Conservation (phyloP, 2,888 invertebrate genomes). For the Saturnia pavonia region DNA sequence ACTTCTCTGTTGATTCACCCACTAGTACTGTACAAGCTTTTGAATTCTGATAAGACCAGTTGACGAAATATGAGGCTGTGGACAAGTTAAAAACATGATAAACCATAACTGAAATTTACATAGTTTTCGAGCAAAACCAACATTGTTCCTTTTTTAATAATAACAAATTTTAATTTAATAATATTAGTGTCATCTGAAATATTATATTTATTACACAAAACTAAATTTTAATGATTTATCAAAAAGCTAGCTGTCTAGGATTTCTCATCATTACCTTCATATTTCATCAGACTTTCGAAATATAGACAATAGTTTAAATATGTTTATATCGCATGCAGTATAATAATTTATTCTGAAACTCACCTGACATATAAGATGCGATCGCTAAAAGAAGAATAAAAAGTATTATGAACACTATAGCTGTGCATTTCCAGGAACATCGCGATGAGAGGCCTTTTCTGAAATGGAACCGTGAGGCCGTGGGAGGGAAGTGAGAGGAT, state of each 20-base stretch:
- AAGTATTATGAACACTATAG: slow-evolving; percentile 92
- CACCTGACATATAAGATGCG: slow-evolving; percentile 94
- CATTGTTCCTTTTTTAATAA: too few species aligned
- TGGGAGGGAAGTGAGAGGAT: slow-evolving; percentile 87
- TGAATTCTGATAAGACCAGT: slow-evolving; percentile 92
- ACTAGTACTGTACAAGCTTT: slow-evolving; percentile 93
- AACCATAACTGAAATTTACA: not conserved
- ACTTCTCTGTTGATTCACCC: slow-evolving; percentile 87
- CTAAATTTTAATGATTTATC: too few species aligned
- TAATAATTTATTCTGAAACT: slow-evolving; percentile 25
- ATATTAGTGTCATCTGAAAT: too few species aligned
- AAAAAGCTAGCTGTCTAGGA: too few species aligned
- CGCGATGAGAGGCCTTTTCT: slow-evolving; percentile 92
- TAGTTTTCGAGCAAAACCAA: not conserved
- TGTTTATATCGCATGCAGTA: too few species aligned
- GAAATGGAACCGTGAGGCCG: slow-evolving; percentile 90
- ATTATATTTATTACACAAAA: too few species aligned
- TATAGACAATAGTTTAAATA: too few species aligned
- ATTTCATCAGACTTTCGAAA: too few species aligned
- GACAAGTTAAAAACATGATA: slow-evolving; percentile 36
- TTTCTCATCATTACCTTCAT: too few species aligned
- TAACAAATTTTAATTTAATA: not conserved
- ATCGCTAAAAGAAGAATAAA: slow-evolving; percentile 91
- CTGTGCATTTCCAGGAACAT: slow-evolving; percentile 96
- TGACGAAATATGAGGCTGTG: slow-evolving; percentile 90